Base-by-base conservation (phyloP, 2,113 vertebrate genomes). In the Laticauda laticaudata region DNA sequence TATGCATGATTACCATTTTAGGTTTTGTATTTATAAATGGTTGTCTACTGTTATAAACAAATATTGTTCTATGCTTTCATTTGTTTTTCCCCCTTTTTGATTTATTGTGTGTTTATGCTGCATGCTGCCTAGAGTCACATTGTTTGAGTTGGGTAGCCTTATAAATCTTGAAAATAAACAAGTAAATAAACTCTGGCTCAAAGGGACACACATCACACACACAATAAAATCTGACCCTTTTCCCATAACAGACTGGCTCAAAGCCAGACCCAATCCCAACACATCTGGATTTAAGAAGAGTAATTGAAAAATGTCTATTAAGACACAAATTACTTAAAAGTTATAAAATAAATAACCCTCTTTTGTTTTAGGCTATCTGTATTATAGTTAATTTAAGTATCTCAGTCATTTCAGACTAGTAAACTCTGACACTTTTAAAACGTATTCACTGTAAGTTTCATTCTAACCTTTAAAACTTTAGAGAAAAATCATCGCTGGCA, bases 401-500 rank as follows among this genome's bases (percentile, higher is more conserved):
- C 86, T 9, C 85, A 43, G 2, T 24, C 43, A 93, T 94, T 93
- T n/a, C 14, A 3, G 51, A 87, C 39, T 92, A 88, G 29, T 61
- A 95, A 91, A 2, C 39, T 18, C 20, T 90, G 1, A 29, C 91
- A 91, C 87, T 95, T 94, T 94, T 94, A 92, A 5, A 94, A 55
- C 92, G 64, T 2, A 29, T 90, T 90, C 1, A 0, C 75, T 64
- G 10, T 45, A 64, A 20, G 81, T 92, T 94, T 81, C 75, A 81
- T 81, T 94, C 93, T 95, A 57, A 92, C 14, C 0, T 24, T 29
- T 34, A 0, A 1, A 92, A 94, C 91, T 11, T 91, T 0, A 69
- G 18, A 59, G 18, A 75, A 90, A 92, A 85, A 26, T 3, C 0
- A 64, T 94, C 93, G 93, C 94, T 95, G 39, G 93, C 81, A 21